Percentiles rank a stretch among this genome's conserved stretches.
phyloP scores from a whole-genome alignment of 2,113 vertebrate genomes.

The Macaca nemestrina region DNA sequence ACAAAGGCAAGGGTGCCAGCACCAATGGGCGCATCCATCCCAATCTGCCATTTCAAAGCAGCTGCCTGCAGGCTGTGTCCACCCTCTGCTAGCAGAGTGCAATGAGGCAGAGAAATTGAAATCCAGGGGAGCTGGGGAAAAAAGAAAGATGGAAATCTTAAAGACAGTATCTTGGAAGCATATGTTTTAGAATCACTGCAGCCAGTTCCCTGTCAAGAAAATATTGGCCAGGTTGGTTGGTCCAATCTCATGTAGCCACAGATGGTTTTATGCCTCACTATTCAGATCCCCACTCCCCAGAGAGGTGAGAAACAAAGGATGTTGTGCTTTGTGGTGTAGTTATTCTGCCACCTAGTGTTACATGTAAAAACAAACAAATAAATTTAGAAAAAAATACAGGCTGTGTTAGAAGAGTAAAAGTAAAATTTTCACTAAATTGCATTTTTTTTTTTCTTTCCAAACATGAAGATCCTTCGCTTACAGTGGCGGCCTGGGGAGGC shows the following conservation, averaged over 20 bases:
- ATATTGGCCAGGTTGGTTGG: constrained; percentile 70
- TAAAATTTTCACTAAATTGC: neutral
- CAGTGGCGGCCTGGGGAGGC: neutral
- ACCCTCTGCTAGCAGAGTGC: constrained; percentile 49
- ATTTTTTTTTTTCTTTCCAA: neutral
- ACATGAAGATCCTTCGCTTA: constrained; percentile 1
- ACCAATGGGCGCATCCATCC: neutral
- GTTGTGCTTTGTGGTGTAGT: constrained; percentile 70
- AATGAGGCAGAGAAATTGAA: constrained; percentile 60
- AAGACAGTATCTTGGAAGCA: constrained; percentile 72
- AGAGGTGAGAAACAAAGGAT: constrained; percentile 6
- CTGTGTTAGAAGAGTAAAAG: neutral
- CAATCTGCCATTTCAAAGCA: constrained; percentile 49
- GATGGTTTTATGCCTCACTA: constrained; percentile 66
- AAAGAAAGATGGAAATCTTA: constrained; percentile 55
- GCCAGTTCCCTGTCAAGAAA: constrained; percentile 75
- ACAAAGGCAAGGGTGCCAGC: neutral
- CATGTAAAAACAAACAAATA: neutral
- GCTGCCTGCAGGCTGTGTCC: constrained; percentile 48
- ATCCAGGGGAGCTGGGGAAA: neutral
- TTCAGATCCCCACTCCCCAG: neutral
- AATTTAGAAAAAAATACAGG: neutral
- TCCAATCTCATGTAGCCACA: constrained; percentile 61
- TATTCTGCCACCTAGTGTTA: constrained; percentile 87
- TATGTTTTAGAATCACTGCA: constrained; percentile 72